phyloP scores from a whole-genome alignment of 2,113 vertebrate species.

The Tachycineta bicolor region DNA sequence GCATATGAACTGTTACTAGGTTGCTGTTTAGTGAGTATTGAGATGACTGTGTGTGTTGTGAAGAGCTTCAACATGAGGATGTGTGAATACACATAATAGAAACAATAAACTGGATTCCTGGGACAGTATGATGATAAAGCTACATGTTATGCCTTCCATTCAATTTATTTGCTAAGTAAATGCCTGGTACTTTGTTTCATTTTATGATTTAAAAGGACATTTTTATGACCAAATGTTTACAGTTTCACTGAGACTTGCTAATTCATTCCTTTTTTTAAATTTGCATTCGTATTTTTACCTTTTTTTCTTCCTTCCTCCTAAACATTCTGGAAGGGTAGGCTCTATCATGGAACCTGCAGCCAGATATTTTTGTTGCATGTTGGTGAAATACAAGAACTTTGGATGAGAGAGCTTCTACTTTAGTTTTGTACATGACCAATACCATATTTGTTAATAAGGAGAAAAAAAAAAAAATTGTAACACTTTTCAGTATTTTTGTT shows the following conservation, averaged over 20 bases:
- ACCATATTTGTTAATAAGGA: neutral
- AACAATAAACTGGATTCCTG: neutral
- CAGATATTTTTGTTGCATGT: neutral
- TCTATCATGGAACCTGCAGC: neutral
- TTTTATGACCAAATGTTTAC: neutral
- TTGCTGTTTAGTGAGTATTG: neutral
- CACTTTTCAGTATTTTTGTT: neutral
- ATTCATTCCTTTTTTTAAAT: neutral
- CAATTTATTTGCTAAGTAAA: neutral
- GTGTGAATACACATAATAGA: neutral
- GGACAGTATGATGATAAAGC: neutral
- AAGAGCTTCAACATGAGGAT: neutral
- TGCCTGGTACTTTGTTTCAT: neutral
- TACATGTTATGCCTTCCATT: neutral
- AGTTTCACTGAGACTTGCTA: neutral
- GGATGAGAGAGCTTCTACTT: neutral
- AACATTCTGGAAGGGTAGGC: neutral
- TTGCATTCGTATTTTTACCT: neutral
- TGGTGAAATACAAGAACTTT: neutral
- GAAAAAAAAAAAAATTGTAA: neutral
- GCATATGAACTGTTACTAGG: neutral
- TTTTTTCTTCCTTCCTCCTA: neutral
- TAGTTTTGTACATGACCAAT: accelerated
- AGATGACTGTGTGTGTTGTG: neutral
- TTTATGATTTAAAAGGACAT: neutral